Base-by-base conservation (phyloP, 2,113 vertebrate species). In the Istiophorus platypterus region DNA sequence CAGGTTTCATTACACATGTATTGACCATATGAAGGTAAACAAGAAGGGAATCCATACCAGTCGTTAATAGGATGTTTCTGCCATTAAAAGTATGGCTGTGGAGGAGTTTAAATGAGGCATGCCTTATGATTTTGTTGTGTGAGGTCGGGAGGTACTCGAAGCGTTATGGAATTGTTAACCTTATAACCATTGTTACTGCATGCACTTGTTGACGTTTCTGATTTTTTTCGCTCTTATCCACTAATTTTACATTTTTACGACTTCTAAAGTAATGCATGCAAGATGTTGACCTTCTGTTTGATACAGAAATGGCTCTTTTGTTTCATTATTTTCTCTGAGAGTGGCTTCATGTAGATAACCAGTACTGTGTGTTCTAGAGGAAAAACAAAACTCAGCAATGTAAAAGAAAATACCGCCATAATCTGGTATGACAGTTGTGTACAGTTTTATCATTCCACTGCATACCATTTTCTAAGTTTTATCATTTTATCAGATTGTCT, bases 201-300 rank as follows among this genome's bases (percentile, higher is more conserved):
- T 98, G 97, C 96, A 94, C 94, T 96, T 97, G 96, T 96, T 96
- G 96, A 96, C 90, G 93, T 96, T 96, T 95, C 81, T 91, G 37
- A 71, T 91, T 82, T 88, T 88, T 54, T 70, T 57, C 59, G 31
- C 72, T 85, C 68, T 82, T 61, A 72, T 77, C 11, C 65, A 68
- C 84, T 87, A 75, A 78, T 90, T 92, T 91, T 63, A 69, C 77
- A 83, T 89, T 87, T 93, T 82, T 89, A 86, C 80, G 78, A 88
- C 76, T 92, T 91, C 71, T 88, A 69, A 88, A 87, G 80, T 93
- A 94, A 91, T 95, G 95, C 95, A 95, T 95, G 95, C 93, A 89
- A 92, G 92, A 92, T 80, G 78, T 85, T 83, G 88, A 93, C 85
- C 86, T 93, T 90, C 91, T 92, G 85, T 95, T 94, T 91, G 87